phyloP scores from a whole-genome alignment of 1,140 invertebrate genomes.

The Solenopsis fugax region DNA sequence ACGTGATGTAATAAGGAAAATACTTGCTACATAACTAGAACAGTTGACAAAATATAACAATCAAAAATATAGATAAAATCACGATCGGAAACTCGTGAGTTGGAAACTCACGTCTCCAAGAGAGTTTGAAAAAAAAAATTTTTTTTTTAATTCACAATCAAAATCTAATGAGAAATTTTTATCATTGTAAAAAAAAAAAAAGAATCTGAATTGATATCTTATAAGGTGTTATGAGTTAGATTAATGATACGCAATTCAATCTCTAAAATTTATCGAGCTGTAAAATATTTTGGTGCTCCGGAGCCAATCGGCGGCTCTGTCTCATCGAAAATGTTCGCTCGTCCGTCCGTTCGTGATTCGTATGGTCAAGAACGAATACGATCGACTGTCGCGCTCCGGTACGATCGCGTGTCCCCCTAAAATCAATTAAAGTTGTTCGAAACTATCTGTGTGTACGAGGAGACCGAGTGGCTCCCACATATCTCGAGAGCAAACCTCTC shows the following conservation, averaged over 20 bases:
- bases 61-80: background rate
- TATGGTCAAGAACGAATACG: slow-evolving; percentile 35
- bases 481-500: slow-evolving; percentile 65
- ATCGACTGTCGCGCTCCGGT: slow-evolving; percentile 39
- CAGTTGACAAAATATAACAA: background rate
- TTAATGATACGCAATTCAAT: background rate
- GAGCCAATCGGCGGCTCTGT: background rate
- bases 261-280: background rate
- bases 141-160: background rate
- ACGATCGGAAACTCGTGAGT: background rate
- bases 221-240: background rate
- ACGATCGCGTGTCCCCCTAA: slow-evolving; percentile 67
- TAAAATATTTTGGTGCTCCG: background rate
- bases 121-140: background rate
- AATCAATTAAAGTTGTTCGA: slow-evolving; percentile 76
- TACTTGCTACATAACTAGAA: background rate
- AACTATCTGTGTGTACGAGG: slow-evolving; percentile 76
- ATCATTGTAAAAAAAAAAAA: background rate
- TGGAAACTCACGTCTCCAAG: background rate
- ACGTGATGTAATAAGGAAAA: background rate
- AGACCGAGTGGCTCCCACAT: slow-evolving; percentile 75
- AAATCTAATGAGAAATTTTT: background rate
- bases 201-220: background rate
- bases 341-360: background rate
- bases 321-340: slow-evolving; percentile 17